phyloP scores from a whole-genome alignment of 2,797 vertebrate genomes.

The Poecilia velifera region DNA sequence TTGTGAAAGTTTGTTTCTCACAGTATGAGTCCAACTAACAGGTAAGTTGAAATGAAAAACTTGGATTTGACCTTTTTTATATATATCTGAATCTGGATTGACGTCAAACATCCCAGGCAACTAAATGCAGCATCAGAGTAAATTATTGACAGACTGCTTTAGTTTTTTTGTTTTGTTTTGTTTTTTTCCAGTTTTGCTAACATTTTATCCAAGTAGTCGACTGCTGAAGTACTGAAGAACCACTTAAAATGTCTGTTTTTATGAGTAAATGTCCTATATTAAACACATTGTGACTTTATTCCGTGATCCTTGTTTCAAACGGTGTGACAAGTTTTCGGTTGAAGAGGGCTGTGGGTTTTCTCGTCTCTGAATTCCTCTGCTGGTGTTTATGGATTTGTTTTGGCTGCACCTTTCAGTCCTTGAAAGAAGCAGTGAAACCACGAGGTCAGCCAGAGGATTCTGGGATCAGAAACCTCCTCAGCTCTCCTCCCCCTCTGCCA shows the following conservation, averaged over 20 bases:
- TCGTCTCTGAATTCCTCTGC: background rate
- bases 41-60: background rate
- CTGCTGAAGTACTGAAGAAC: background rate
- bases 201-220: background rate
- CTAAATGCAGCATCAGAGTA: background rate
- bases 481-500: background rate
- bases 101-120: background rate
- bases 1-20: background rate
- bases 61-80: too few species aligned
- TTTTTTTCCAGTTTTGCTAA: background rate
- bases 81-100: background rate
- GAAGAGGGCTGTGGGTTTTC: background rate
- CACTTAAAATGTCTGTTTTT: background rate
- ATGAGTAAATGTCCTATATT: background rate
- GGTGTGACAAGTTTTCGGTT: background rate
- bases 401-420: background rate
- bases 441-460: conserved; percentile 50
- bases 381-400: background rate
- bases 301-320: background rate
- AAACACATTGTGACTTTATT: background rate
- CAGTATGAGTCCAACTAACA: background rate
- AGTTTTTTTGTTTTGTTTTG: background rate
- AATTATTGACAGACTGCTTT: background rate
- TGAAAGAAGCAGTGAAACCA: conserved; percentile 25
- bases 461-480: conserved; percentile 25